Conservation (phyloP, 1,140 invertebrate genomes). For the Listronotus oregonensis region DNA sequence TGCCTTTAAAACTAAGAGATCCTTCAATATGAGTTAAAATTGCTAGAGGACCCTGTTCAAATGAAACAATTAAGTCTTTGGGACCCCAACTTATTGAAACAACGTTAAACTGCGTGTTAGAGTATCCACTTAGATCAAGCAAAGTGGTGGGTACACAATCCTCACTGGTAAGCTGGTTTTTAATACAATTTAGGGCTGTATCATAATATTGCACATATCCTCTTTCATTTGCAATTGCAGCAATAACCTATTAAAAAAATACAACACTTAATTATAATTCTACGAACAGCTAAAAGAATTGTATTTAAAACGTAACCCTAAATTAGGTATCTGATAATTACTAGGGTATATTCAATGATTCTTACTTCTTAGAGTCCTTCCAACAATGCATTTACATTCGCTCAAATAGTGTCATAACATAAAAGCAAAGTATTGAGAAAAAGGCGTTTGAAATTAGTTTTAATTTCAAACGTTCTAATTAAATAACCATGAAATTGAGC, state of each 20-base stretch:
- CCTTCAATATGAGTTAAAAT: slow-evolving; percentile 46
- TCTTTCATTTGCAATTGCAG: slow-evolving; percentile 71
- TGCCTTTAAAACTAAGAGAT: slow-evolving; percentile 56
- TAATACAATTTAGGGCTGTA: slow-evolving; percentile 68
- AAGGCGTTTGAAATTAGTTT: no score
- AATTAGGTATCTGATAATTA: not conserved
- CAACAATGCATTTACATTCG: no score
- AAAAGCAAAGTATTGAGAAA: no score
- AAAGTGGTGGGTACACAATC: slow-evolving; percentile 67
- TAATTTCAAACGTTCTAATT: no score
- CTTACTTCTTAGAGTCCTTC: no score
- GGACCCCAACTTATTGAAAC: slow-evolving; percentile 61
- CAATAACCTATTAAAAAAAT: slow-evolving; percentile 58
- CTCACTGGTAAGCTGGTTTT: slow-evolving; percentile 71
- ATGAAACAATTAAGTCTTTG: slow-evolving; percentile 59
- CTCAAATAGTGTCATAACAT: no score
- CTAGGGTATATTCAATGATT: no score
- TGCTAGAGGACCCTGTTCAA: slow-evolving; percentile 64
- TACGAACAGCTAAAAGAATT: no score
- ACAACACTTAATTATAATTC: no score
- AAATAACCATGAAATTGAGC: no score
- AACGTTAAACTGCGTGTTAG: slow-evolving; percentile 65
- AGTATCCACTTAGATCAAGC: slow-evolving; percentile 72
- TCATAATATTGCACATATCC: slow-evolving; percentile 82
- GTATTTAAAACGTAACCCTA: no score